Conservation (phyloP, 2,113 vertebrate species). For the Paracanthobrama guichenoti region DNA sequence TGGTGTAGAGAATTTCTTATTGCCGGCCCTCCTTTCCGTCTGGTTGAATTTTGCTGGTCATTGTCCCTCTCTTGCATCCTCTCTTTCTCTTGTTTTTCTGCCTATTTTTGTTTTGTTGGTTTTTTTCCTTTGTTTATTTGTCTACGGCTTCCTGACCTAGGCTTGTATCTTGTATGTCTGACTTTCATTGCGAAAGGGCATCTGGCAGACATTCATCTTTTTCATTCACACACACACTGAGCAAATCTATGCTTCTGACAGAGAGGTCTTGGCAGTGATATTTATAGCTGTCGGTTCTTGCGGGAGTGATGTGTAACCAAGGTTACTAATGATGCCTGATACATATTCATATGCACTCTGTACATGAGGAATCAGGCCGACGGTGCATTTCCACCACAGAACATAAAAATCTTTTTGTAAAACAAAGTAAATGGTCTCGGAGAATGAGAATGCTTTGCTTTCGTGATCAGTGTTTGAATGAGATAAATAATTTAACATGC, state of each 20-base stretch:
- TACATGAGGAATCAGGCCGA: background rate
- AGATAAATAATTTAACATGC: constrained; percentile 12
- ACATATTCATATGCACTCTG: constrained; percentile 59
- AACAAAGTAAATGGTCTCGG: background rate
- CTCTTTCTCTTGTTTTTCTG: background rate
- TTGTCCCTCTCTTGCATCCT: constrained; percentile 13
- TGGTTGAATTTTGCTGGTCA: background rate
- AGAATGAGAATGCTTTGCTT: background rate
- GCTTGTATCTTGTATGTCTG: constrained; percentile 16
- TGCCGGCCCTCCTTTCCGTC: background rate
- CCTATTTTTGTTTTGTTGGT: constrained; percentile 2
- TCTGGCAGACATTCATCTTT: constrained; percentile 21
- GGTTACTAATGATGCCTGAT: constrained; percentile 54
- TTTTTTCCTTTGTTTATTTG: constrained; percentile 17
- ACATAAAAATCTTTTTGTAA: background rate
- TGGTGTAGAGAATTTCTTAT: background rate
- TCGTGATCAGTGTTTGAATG: background rate
- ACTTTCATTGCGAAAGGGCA: constrained; percentile 21
- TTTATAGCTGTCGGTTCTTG: constrained; percentile 50
- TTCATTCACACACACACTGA: constrained; percentile 11
- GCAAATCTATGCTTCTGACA: constrained; percentile 25
- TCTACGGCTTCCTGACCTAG: constrained; percentile 10
- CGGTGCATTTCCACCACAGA: background rate
- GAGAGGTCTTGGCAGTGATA: constrained; percentile 53
- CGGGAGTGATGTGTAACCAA: constrained; percentile 31